These are phyloP conservation scores for Bursaphelenchus mucronatus DNA, from an alignment of 1,140 invertebrate genomes.

Conservation along the genomic window DNA sequence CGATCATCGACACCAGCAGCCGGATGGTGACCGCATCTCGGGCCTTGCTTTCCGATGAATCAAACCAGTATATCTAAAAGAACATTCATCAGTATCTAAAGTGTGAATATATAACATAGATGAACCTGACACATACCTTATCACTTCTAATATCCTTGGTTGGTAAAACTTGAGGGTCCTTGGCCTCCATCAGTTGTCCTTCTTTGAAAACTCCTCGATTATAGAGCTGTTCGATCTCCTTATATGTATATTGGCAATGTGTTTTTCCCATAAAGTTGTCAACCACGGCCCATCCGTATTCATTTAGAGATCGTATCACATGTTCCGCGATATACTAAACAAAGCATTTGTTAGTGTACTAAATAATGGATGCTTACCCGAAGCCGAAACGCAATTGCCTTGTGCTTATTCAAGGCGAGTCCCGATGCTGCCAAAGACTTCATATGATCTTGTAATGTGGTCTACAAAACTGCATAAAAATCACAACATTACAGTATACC, in stretches of 20 bases:
- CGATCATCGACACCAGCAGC: constrained; percentile 48
- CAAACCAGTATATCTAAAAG: constrained; percentile 46
- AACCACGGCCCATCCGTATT: constrained; percentile 48
- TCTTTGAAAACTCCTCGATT: constrained; percentile 35
- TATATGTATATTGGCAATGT: constrained; percentile 36
- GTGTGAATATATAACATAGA: neutral
- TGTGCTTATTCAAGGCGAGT: constrained; percentile 36
- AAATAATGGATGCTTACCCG: constrained; percentile 17
- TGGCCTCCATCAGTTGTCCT: constrained; percentile 29
- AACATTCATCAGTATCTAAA: neutral
- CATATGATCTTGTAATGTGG: constrained; percentile 40
- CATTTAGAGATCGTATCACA: constrained; percentile 40
- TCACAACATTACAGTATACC: constrained; percentile 25
- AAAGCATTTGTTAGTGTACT: neutral
- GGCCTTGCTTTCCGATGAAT: constrained; percentile 21
- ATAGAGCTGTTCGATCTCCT: constrained; percentile 35
- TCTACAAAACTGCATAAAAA: constrained; percentile 25
- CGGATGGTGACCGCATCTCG: constrained; percentile 37
- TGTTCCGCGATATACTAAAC: constrained; percentile 42
- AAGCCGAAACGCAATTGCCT: constrained; percentile 35
- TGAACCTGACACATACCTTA: constrained; percentile 8
- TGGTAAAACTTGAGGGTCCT: constrained; percentile 8
- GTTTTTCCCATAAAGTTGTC: constrained; percentile 46
- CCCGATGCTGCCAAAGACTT: constrained; percentile 26
- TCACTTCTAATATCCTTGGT: constrained; percentile 36